phyloP scores from a whole-genome alignment of 35 echinoderm and acorn worm genomes.

The Amphiura filiformis region DNA sequence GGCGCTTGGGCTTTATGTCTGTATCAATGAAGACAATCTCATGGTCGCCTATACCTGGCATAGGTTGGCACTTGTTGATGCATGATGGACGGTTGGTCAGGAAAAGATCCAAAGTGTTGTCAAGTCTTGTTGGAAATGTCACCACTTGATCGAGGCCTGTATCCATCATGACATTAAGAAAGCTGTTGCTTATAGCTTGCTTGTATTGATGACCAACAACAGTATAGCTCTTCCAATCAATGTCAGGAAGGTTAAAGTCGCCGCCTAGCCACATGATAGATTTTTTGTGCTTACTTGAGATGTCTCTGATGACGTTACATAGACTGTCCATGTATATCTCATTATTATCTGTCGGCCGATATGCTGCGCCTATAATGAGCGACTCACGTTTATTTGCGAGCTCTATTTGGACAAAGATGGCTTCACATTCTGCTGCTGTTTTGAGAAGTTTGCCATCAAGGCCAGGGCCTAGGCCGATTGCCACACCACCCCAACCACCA shows the following conservation, averaged over 20 bases:
- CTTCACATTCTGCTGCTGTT: neutral
- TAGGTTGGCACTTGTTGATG: constrained; percentile 29
- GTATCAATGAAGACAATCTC: constrained; percentile 25
- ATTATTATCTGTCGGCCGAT: constrained; percentile 30
- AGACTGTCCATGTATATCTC: constrained; percentile 1
- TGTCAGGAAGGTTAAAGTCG: constrained; percentile 43
- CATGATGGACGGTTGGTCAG: constrained; percentile 29
- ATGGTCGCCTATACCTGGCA: constrained; percentile 46
- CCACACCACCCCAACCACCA: neutral
- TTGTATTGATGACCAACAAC: neutral
- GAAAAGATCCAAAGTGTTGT: constrained; percentile 36
- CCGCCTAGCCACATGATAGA: constrained; percentile 50
- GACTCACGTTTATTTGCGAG: neutral
- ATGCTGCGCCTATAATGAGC: constrained; percentile 27
- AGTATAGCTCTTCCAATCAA: neutral
- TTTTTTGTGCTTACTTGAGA: constrained; percentile 28
- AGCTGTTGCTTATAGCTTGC: neutral
- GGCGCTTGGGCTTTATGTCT: constrained; percentile 34
- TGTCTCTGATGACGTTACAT: constrained; percentile 13
- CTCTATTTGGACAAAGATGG: neutral
- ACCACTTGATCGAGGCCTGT: constrained; percentile 51
- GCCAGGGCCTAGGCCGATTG: neutral
- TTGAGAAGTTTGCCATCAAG: neutral
- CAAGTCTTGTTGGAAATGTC: constrained; percentile 41
- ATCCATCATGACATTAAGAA: constrained; percentile 34